Evolutionary conservation across 2,113 vertebrate genomes (phyloP), one percentile per base, ranked within the genome.

Genomic region (Sciurus niger): DNA sequence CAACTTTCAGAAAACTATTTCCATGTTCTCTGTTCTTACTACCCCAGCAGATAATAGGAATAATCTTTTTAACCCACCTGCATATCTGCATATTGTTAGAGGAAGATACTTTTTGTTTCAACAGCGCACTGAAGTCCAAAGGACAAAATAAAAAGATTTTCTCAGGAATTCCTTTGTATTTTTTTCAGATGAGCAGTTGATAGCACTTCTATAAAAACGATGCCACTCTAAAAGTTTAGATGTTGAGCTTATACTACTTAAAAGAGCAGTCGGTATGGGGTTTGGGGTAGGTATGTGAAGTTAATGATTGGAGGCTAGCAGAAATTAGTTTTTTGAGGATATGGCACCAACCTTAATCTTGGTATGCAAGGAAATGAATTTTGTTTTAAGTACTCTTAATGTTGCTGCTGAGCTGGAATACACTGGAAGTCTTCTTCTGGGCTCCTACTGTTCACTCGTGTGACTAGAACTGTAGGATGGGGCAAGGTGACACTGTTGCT

Each of bases 101-200:
- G 43, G 76, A 94, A 86, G 43, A 65, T 25, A 46, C 1, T 80
- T 73, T 78, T 94, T 96, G 89, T 94, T 94, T 89, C 17, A 72
- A 18, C 24, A 88, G 24, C 32, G 93, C 4, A 40, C 13, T 68
- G 7, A 92, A 17, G 32, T 65, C 12, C 55, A 70, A 40, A 89
- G 48, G 8, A 18, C 70, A 43, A 83, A 97, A 96, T 95, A 67
- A 32, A 7, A n/a, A 51, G 28, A 2, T 46, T 93, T 94, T 86
- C 63, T 95, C 18, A 63, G 83, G 25, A 95, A 30, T 13, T 74
- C n/a, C 37, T 17, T 1, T 58, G 34, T 82, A 6, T 63, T 80
- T 92, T 37, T 46, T 84, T n/a, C 28, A 28, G 78, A 46, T 77
- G 51, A 77, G 68, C 20, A 94, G 48, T 63, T n/a, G 37, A 74